A percentile compares a stretch with the other conserved stretches of the same genome.
phyloP scores from a whole-genome alignment of 2,888 invertebrate genomes.

The Saturnia pavonia region DNA sequence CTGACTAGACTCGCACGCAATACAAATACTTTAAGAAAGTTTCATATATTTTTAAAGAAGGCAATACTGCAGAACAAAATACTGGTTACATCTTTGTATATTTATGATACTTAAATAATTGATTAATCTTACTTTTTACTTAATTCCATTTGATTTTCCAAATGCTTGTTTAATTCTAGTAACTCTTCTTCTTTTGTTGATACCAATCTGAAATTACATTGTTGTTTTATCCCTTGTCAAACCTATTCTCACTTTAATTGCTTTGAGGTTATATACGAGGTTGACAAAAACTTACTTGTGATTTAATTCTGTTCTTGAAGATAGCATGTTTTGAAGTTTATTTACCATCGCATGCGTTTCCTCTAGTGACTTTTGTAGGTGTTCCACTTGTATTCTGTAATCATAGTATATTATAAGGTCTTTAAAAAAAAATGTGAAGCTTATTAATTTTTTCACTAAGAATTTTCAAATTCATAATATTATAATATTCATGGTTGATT shows the following conservation, averaged over 20 bases:
- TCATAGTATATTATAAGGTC: constrained; percentile 1
- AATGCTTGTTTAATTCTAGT: constrained; percentile 78
- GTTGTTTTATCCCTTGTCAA: background rate
- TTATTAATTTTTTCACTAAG: too few relatives aligned
- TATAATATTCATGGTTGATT: too few relatives aligned
- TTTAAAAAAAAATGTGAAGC: background rate
- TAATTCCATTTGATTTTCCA: constrained; percentile 81
- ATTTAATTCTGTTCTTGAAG: constrained; percentile 61
- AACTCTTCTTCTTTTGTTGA: constrained; percentile 78
- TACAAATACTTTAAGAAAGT: too few relatives aligned
- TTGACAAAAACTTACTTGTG: constrained; percentile 56
- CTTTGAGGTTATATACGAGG: background rate
- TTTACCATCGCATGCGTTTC: constrained; percentile 74
- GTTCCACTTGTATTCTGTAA: constrained; percentile 72
- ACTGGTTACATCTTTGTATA: too few relatives aligned
- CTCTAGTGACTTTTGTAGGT: constrained; percentile 67
- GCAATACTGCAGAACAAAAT: too few relatives aligned
- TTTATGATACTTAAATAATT: background rate
- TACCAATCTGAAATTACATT: constrained; percentile 57
- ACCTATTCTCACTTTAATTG: background rate
- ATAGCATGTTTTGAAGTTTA: constrained; percentile 64
- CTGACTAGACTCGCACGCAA: too few relatives aligned
- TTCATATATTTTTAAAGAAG: too few relatives aligned
- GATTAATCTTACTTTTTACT: constrained; percentile 75
- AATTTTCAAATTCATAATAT: too few relatives aligned